A percentile compares a stretch with the other conserved stretches of the same genome.
These are phyloP conservation scores for Myiagra hebetior DNA, from an alignment of 2,113 vertebrate genomes.

Conservation along the genomic window DNA sequence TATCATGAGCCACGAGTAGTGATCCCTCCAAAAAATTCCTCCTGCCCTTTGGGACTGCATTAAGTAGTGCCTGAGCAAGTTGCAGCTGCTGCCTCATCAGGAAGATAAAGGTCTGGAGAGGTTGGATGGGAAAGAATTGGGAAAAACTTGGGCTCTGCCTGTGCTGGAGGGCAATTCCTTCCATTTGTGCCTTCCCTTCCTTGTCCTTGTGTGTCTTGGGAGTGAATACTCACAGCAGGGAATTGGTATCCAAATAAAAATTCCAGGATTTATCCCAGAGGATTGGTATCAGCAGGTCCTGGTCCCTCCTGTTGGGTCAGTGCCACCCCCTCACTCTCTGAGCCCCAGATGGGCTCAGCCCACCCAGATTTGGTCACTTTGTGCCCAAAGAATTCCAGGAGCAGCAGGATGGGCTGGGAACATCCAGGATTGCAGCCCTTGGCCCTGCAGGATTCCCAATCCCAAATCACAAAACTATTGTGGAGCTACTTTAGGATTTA, in stretches of 20 bases:
- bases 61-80: neutral
- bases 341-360: neutral
- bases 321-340: rapidly evolving
- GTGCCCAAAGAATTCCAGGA: rapidly evolving
- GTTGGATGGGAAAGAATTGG: neutral
- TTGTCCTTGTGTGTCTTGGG: neutral
- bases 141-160: neutral
- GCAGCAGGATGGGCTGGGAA: neutral
- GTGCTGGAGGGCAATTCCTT: neutral
- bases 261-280: neutral
- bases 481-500: neutral
- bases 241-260: neutral
- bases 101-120: neutral
- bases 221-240: neutral
- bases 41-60: neutral
- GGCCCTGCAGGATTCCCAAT: neutral
- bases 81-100: neutral
- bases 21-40: neutral
- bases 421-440: neutral
- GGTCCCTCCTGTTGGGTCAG: neutral
- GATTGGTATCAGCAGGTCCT: neutral
- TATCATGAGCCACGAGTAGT: neutral
- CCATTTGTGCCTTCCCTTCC: neutral
- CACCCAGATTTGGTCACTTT: neutral
- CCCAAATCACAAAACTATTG: neutral